Percentiles rank a stretch among this genome's conserved stretches.
Conservation (phyloP, 2,113 vertebrate species). For the Lophotis ruficrista region DNA sequence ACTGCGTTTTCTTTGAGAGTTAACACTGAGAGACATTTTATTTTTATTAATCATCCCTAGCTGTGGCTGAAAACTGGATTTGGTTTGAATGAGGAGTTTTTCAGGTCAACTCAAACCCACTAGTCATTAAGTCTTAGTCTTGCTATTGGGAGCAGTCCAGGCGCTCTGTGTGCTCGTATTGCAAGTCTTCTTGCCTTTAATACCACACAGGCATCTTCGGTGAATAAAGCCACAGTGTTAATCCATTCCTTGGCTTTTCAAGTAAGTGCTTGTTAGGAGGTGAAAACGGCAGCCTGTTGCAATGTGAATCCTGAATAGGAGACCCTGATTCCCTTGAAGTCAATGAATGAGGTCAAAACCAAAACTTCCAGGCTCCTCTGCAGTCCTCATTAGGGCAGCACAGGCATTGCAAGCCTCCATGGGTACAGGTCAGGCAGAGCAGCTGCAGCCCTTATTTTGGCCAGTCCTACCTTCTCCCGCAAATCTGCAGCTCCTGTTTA, state of each 20-base stretch:
- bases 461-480: not conserved
- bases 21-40: not conserved
- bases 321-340: not conserved
- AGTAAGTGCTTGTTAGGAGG: not conserved
- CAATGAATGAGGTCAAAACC: not conserved
- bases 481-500: not conserved
- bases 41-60: not conserved
- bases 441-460: not conserved
- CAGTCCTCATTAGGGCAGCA: not conserved
- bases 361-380: not conserved
- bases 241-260: not conserved
- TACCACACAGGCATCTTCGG: not conserved
- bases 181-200: not conserved
- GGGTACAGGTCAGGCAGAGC: not conserved
- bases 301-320: not conserved
- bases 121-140: not conserved
- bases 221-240: not conserved
- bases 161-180: fast-evolving
- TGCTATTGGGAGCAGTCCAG: not conserved
- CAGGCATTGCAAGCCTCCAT: not conserved
- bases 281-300: not conserved
- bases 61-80: not conserved
- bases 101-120: not conserved
- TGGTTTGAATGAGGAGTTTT: not conserved
- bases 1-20: not conserved